A percentile compares a stretch with the other conserved stretches of the same genome.
Evolutionary conservation across 2,797 vertebrate genomes (phyloP).

Genomic region (Lerista edwardsae): DNA sequence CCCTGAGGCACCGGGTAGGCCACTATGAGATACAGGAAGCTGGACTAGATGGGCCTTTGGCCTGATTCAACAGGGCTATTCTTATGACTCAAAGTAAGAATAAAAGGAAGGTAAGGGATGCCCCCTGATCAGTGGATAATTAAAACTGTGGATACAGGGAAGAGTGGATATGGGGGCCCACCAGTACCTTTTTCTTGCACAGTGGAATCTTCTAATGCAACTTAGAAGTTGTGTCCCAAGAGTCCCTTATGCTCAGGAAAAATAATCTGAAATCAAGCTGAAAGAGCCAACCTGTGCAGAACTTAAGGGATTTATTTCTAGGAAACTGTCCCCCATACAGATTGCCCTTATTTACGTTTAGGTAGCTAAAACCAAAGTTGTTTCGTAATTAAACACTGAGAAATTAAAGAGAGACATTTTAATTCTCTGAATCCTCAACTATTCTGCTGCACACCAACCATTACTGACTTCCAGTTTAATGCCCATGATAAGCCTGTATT

Average conservation of each 20-base stretch:
- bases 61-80: no score
- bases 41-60: no score
- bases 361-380: not conserved
- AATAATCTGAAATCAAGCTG: not conserved
- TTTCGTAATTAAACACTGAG: slow-evolving; percentile 59
- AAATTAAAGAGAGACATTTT: slow-evolving; percentile 60
- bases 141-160: no score
- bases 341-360: not conserved
- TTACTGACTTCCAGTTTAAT: slow-evolving; percentile 57
- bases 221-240: not conserved
- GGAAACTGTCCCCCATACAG: slow-evolving; percentile 11
- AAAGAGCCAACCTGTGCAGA: not conserved
- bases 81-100: no score
- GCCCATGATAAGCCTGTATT: slow-evolving; percentile 38
- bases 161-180: no score
- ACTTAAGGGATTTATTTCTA: slow-evolving; percentile 2
- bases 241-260: not conserved
- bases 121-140: no score
- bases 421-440: slow-evolving; percentile 59
- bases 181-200: not conserved
- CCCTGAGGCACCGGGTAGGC: no score
- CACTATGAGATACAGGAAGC: no score
- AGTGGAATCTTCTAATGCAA: not conserved
- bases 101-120: no score
- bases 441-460: slow-evolving; percentile 59